phyloP scores from a whole-genome alignment of 2,888 invertebrate genomes.

The Iselma pallidipennis region DNA sequence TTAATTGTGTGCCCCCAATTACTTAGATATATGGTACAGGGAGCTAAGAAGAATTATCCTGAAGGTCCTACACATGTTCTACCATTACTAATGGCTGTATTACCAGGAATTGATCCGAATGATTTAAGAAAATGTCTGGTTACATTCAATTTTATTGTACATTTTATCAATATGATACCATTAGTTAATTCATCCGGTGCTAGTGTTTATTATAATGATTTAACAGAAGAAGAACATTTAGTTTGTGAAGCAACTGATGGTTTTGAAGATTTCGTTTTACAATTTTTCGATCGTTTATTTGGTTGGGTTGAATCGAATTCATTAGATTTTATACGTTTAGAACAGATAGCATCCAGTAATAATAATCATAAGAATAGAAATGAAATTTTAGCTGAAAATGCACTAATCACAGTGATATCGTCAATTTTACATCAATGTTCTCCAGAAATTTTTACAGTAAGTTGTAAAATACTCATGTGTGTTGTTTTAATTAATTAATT shows the following conservation, averaged over 20 bases:
- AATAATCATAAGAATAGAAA: constrained; percentile 67
- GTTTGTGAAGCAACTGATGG: constrained; percentile 82
- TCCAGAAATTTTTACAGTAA: constrained; percentile 61
- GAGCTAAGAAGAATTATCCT: constrained; percentile 62
- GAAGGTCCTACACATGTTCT: constrained; percentile 83
- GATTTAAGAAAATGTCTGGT: constrained; percentile 77
- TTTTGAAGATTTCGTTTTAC: constrained; percentile 86
- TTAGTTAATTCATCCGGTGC: constrained; percentile 84
- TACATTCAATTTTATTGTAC: constrained; percentile 78
- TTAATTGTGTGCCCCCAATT: neutral
- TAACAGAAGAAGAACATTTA: constrained; percentile 76
- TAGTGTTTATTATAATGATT: constrained; percentile 64
- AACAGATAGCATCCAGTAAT: constrained; percentile 60
- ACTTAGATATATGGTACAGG: constrained; percentile 54
- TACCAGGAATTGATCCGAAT: constrained; percentile 91
- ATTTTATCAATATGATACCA: constrained; percentile 78
- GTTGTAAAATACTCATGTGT: neutral
- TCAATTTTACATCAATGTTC: constrained; percentile 75
- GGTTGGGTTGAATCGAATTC: constrained; percentile 72
- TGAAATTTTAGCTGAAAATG: constrained; percentile 73
- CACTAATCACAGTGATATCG: constrained; percentile 68
- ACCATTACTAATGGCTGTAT: constrained; percentile 74
- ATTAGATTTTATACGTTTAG: constrained; percentile 68
- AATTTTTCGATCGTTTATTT: constrained; percentile 80
- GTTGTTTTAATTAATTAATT: neutral